Base-by-base conservation (phyloP, 30 jellyfish, hydroid and myxozoan genomes). In the Catostylus mosaicus region DNA sequence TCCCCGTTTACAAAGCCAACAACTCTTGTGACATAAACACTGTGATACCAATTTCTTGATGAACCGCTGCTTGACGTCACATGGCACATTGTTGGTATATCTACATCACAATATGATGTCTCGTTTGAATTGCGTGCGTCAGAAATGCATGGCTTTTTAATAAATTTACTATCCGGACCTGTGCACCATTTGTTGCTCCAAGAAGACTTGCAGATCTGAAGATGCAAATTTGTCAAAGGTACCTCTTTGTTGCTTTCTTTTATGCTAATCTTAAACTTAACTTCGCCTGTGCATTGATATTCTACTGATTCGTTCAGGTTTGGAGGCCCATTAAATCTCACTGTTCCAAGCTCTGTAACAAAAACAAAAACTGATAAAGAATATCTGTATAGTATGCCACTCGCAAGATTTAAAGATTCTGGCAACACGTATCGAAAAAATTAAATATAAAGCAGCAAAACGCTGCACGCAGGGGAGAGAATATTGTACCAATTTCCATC, bases 141-240 rank as follows among this genome's bases (percentile, higher is more conserved):
- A 30, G 30, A 6, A 52, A 22, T 45, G 78, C 88, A 77, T 33
- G 37, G 34, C 23, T 45, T 60, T 20, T 37, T n/a, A 11, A 57
- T 19, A 30, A 77, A 77, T 3, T 38, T 31, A 29, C 70, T 62
- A 22, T 62, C 38, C 11, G 40, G 48, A 20, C 67, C 27, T 0
- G 20, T 34, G 78, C 88, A 77, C 79, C 79, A 77, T 2, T 18
- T 30, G 66, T 77, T 77, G 70, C 67, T 23, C 88, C 79, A 77
- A 22, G 88, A 77, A 31, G 88, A 77, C 88, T 59, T 37, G 79
- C 88, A 77, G 7, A 77, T 35, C 30, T 19, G 46, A 68, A 77
- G 18, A 23, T 77, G 78, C 38, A 77, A 30, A 61, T 62, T 47
- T 0, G 23, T 77, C n/a, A 64, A 26, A 26, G 16, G 30, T 47